Conservation (phyloP, 2,113 vertebrate species). For the Uria lomvia region DNA sequence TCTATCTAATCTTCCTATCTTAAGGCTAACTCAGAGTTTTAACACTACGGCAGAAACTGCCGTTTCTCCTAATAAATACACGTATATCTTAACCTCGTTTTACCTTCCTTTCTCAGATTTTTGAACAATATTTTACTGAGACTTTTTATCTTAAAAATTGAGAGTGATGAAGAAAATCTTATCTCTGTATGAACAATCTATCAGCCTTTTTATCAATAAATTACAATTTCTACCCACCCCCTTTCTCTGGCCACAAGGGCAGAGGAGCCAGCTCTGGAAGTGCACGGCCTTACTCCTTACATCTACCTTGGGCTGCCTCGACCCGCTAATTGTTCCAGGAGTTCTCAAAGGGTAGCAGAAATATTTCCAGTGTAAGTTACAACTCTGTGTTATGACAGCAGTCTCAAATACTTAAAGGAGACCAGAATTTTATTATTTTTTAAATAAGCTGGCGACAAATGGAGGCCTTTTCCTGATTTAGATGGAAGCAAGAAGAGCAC, state of each 20-base stretch:
- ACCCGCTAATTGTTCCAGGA: accelerated
- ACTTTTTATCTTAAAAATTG: neutral
- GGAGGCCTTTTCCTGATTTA: neutral
- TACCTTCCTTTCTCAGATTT: neutral
- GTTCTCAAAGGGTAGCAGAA: neutral
- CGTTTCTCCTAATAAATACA: neutral
- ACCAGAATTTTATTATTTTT: neutral
- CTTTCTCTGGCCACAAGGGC: neutral
- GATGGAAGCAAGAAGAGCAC: neutral
- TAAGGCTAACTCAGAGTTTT: neutral
- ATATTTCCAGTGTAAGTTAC: neutral
- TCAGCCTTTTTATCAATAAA: neutral
- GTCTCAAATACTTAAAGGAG: neutral
- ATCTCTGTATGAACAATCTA: neutral
- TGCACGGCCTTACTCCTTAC: accelerated
- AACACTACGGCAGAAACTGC: neutral
- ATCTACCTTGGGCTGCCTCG: neutral
- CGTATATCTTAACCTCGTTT: neutral
- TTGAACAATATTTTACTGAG: neutral
- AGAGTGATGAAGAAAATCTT: neutral
- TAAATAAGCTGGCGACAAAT: neutral
- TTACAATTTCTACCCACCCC: neutral
- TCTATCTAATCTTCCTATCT: neutral
- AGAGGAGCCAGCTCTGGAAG: neutral
- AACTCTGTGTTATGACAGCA: neutral